These are phyloP conservation scores for Drosophila ambigua DNA, from an alignment of 1,140 invertebrate genomes.

Conservation along the genomic window DNA sequence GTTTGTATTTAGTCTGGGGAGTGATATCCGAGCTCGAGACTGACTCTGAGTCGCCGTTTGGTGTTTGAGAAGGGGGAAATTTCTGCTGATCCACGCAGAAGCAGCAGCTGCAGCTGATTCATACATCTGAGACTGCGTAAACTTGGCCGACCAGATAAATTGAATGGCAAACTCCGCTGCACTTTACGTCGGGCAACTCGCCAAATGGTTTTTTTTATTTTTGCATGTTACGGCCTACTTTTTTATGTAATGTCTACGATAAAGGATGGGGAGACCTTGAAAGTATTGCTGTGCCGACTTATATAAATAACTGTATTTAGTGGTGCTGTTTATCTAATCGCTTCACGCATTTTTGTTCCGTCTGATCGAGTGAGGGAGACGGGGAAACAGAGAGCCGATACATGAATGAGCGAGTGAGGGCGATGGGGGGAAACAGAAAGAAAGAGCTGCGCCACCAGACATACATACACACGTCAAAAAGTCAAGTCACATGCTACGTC, in stretches of 20 bases:
- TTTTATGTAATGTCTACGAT: conserved; percentile 73
- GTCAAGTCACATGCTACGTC: conserved; percentile 67
- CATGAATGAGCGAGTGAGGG: conserved; percentile 8
- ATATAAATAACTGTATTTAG: conserved; percentile 63
- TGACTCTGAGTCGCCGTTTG: too few relatives aligned
- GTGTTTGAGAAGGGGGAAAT: background rate
- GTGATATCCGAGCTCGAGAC: too few relatives aligned
- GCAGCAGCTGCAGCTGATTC: background rate
- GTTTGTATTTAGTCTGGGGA: too few relatives aligned
- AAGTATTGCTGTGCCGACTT: conserved; percentile 40
- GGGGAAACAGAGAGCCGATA: background rate
- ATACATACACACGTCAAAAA: conserved; percentile 45
- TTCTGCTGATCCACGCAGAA: too few relatives aligned
- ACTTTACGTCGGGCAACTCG: conserved; percentile 2
- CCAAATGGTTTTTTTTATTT: background rate
- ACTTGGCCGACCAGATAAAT: conserved; percentile 30
- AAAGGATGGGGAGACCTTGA: conserved; percentile 58
- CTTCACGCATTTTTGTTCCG: conserved; percentile 53
- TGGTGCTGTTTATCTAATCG: conserved; percentile 67
- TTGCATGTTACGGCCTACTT: conserved; percentile 4
- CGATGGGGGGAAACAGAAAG: conserved; percentile 9
- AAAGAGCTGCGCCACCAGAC: too few relatives aligned
- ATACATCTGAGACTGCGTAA: conserved; percentile 11
- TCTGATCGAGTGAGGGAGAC: conserved; percentile 29
- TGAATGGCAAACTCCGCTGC: conserved; percentile 40